A percentile compares a stretch with the other conserved stretches of the same genome.
These are phyloP conservation scores for Byasa hedistus DNA, from an alignment of 2,888 invertebrate species.

Conservation along the genomic window DNA sequence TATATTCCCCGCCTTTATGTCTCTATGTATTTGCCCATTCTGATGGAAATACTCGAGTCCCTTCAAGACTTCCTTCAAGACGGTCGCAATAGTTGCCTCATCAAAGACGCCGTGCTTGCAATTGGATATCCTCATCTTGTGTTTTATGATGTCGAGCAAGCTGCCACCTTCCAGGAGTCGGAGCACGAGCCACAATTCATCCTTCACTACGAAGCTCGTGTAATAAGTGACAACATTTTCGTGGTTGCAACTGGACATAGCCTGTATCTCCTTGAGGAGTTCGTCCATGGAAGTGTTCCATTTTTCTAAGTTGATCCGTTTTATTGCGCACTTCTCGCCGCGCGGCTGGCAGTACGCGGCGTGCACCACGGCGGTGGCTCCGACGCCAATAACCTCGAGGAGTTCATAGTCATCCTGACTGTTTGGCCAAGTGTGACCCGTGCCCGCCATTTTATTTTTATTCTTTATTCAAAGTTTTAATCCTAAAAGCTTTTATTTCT, in stretches of 20 bases:
- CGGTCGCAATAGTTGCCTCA: slow-evolving; percentile 98
- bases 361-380: slow-evolving; percentile 99
- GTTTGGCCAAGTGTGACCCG: slow-evolving; percentile 89
- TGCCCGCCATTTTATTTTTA: slow-evolving; percentile 54
- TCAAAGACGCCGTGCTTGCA: slow-evolving; percentile 99
- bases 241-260: slow-evolving; percentile 99
- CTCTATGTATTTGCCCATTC: slow-evolving; percentile 97
- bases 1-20: slow-evolving; percentile 89
- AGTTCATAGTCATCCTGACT: slow-evolving; percentile 96
- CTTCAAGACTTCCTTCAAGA: slow-evolving; percentile 96
- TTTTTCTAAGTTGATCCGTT: slow-evolving; percentile 99
- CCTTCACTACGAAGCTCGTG: slow-evolving; percentile 98
- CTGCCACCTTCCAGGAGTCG: slow-evolving; percentile 97
- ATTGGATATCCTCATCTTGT: slow-evolving; percentile 94
- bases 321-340: slow-evolving; percentile 98
- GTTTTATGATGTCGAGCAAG: slow-evolving; percentile 94
- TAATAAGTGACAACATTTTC: slow-evolving; percentile 99
- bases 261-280: slow-evolving; percentile 93
- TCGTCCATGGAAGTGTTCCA: slow-evolving; percentile 99
- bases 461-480: background rate
- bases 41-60: slow-evolving; percentile 99
- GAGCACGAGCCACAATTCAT: slow-evolving; percentile 99
- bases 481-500: slow-evolving; percentile 55
- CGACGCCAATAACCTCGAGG: slow-evolving; percentile 96
- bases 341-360: slow-evolving; percentile 96